phyloP scores from a whole-genome alignment of 2,888 invertebrate genomes.

The Pseudococcus longispinus region DNA sequence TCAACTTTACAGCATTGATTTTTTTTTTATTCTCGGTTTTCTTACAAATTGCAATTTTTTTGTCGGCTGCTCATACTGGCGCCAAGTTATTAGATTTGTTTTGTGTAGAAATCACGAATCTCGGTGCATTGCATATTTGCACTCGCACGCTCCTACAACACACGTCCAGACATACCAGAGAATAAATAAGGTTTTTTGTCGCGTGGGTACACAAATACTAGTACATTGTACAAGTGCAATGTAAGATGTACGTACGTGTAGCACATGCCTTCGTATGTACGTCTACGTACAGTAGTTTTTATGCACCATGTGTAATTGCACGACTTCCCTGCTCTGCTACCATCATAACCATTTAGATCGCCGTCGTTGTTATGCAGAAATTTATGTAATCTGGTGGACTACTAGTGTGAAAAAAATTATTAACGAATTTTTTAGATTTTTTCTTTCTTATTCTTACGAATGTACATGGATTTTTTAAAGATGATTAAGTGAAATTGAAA shows the following conservation, averaged over 20 bases:
- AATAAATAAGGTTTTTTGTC: conserved; percentile 2
- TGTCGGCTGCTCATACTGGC: not conserved
- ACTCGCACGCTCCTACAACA: not conserved
- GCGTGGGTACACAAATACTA: not conserved
- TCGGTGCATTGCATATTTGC: not conserved
- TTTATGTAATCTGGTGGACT: not conserved
- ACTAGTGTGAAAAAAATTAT: not conserved
- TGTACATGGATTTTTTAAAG: not conserved
- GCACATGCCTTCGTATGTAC: not conserved
- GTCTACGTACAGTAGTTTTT: not conserved
- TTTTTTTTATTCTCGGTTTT: not conserved
- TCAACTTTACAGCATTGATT: not conserved
- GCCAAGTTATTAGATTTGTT: not conserved
- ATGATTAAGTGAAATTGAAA: not conserved
- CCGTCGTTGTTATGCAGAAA: not conserved
- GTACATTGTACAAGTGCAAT: not conserved
- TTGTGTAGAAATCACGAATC: not conserved
- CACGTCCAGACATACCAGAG: not conserved
- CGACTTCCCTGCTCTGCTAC: not conserved
- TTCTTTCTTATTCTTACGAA: not conserved
- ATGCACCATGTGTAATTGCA: not conserved
- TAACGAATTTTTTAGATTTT: not conserved
- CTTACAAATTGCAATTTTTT: not conserved
- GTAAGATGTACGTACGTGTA: no score
- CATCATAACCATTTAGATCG: not conserved